Evolutionary conservation across 2,888 invertebrate genomes (phyloP).

Genomic region (Molorchus minor): DNA sequence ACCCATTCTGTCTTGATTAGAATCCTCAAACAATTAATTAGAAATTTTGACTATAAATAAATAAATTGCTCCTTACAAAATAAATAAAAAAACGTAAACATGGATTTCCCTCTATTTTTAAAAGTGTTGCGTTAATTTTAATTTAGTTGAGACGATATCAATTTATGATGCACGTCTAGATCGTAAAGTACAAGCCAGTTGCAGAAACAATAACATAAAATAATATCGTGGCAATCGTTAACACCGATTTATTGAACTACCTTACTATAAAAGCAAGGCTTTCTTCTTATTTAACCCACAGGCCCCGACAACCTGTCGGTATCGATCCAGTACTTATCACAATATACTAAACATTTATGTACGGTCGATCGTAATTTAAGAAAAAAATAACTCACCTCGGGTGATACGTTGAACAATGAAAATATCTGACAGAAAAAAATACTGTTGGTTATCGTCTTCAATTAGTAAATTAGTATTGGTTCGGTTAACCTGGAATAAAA

Average conservation of each 20-base stretch:
- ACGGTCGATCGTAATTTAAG: neutral
- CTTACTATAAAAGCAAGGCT: neutral
- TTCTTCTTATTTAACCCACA: constrained; percentile 12
- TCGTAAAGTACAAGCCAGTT: constrained; percentile 24
- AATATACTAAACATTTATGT: neutral
- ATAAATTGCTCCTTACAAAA: no score
- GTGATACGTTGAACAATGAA: no score
- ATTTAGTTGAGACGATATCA: constrained; percentile 14
- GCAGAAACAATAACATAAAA: constrained; percentile 30
- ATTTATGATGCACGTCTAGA: constrained; percentile 13
- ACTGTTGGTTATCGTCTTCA: no score
- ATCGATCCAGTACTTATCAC: neutral
- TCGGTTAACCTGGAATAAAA: no score
- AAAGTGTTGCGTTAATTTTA: constrained; percentile 31
- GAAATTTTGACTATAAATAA: no score
- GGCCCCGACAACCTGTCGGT: neutral
- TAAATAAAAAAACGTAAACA: no score
- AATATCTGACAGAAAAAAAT: no score
- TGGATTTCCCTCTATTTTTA: no score
- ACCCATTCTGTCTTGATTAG: no score
- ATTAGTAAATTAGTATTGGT: no score
- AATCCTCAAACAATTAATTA: no score
- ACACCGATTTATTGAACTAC: constrained; percentile 21
- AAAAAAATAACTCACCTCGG: no score
- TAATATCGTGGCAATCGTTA: constrained; percentile 23